A percentile compares a stretch with the other conserved stretches of the same genome.
Evolutionary conservation across 2,113 vertebrate species (phyloP).

Genomic region (Corythornis vintsioides): DNA sequence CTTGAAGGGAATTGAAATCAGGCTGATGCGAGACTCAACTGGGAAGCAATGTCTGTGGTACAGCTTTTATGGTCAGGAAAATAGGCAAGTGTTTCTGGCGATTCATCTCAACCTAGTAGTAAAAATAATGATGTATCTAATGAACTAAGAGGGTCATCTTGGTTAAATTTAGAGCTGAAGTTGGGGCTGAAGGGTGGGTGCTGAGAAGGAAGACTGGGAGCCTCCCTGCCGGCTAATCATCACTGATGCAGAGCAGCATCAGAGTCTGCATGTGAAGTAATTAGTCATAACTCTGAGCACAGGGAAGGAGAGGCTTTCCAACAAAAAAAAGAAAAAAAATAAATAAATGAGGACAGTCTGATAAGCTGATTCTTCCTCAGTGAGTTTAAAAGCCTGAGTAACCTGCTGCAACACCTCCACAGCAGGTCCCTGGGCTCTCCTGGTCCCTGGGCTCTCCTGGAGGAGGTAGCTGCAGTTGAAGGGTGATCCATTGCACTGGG

Average conservation of each 20-base stretch:
- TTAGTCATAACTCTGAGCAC: background rate
- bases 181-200: background rate
- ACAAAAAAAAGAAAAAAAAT: background rate
- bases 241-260: slow-evolving; percentile 9
- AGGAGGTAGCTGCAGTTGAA: rapidly evolving
- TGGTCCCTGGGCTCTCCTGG: background rate
- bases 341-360: background rate
- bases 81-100: rapidly evolving
- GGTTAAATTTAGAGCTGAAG: slow-evolving; percentile 23
- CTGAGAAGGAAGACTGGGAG: slow-evolving; percentile 4
- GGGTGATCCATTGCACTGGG: rapidly evolving
- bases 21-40: background rate
- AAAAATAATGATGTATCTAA: background rate
- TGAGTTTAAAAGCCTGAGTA: background rate
- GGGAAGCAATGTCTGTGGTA: background rate
- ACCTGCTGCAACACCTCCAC: background rate
- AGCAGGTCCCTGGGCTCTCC: background rate
- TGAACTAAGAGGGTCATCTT: background rate
- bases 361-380: background rate
- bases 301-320: background rate
- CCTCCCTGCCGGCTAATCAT: slow-evolving; percentile 3
- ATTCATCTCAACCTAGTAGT: background rate
- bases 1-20: background rate
- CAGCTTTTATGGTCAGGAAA: background rate
- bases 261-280: background rate